These are phyloP conservation scores for Macaria notata DNA, from an alignment of 2,888 invertebrate species.

Conservation along the genomic window DNA sequence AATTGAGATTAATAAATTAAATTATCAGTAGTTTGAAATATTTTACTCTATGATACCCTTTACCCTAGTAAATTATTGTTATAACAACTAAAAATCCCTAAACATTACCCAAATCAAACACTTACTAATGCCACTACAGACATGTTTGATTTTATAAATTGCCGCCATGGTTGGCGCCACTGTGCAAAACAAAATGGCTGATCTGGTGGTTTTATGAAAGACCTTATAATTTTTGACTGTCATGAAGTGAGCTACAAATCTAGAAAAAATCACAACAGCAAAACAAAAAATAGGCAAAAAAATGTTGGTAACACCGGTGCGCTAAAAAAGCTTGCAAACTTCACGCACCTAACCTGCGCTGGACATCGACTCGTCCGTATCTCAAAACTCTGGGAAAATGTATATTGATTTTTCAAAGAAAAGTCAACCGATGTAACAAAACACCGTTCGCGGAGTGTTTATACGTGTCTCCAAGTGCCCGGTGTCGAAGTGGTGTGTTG, in stretches of 20 bases:
- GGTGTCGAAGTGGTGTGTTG: constrained; percentile 78
- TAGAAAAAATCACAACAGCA: constrained; percentile 81
- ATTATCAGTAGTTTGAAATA: too few species aligned
- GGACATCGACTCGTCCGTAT: constrained; percentile 83
- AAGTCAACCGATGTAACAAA: constrained; percentile 83
- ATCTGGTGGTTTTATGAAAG: constrained; percentile 58
- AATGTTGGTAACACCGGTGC: constrained; percentile 83
- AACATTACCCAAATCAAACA: too few species aligned
- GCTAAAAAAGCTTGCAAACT: constrained; percentile 84
- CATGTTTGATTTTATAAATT: constrained; percentile 6
- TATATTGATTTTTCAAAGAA: constrained; percentile 84
- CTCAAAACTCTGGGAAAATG: constrained; percentile 81
- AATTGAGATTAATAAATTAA: too few species aligned
- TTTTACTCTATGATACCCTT: too few species aligned
- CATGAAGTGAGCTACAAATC: constrained; percentile 73
- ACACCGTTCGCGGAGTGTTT: constrained; percentile 81
- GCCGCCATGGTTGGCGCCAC: constrained; percentile 50
- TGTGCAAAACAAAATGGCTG: constrained; percentile 31
- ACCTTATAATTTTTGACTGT: constrained; percentile 58
- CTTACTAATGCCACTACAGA: too few species aligned
- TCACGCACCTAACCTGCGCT: constrained; percentile 83
- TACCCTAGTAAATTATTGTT: too few species aligned
- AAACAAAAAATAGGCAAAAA: constrained; percentile 82
- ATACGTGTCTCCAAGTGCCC: constrained; percentile 74
- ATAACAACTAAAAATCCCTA: too few species aligned